Base-by-base conservation (phyloP, 1,140 invertebrate genomes). In the Vanessa tameamea region DNA sequence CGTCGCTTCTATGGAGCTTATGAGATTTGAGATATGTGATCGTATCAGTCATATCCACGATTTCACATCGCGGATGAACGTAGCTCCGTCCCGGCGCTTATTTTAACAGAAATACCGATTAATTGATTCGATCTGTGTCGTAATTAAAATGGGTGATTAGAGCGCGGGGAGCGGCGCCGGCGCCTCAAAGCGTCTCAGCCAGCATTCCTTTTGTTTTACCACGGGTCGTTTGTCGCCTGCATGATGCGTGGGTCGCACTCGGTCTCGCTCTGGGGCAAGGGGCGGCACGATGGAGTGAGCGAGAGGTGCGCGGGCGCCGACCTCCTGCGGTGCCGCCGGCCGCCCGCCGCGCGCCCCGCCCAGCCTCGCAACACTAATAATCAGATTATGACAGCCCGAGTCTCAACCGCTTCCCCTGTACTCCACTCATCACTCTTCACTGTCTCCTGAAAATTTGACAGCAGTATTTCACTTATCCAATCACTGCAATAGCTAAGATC, bases 71-170 rank as follows among this genome's bases (percentile, higher is more conserved):
- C 83, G 69, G 81, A 72, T 73, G 78, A 78, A 84, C 78, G 67
- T 37, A 70, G 20, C 6, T 3, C 78, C 79, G 83, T 82, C 77
- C 80, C 82, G 82, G 81, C 84, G 88, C 87, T 90, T 88, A 84
- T 89, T 89, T 89, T 87, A 92, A 91, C 90, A 88, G 86, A 90
- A 92, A 92, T 92, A 88, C 87, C 90, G 88, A 92, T 92, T 91
- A 92, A 92, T 92, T 92, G 90, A 92, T 91, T 92, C 85, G 89
- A 92, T 92, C 89, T 92, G 89, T 92, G 89, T 89, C 85, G 90
- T 92, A 92, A 92, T 92, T 92, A 92, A 92, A 92, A 92, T 91
- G 86, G 90, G 90, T 92, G 90, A 91, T 92, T 90, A 92, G 89
- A 84, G 87, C 85, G 87, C 87, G 86, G 87, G 82, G 82, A 84